phyloP scores from a whole-genome alignment of 35 echinoderm and acorn worm genomes.

The Anneissia japonica region DNA sequence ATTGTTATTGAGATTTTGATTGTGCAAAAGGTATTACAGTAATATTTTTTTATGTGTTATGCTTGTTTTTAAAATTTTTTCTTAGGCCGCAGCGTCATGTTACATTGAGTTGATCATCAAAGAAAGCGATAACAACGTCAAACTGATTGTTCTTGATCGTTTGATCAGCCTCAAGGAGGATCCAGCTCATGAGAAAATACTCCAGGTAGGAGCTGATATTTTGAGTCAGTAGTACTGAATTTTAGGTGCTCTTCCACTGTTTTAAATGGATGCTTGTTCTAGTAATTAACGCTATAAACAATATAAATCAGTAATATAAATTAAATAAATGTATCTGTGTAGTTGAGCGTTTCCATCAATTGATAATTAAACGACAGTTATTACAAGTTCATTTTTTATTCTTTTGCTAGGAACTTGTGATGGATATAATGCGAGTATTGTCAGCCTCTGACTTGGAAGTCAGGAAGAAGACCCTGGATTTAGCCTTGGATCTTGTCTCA shows the following conservation, averaged over 20 bases:
- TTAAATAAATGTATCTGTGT: too few species aligned
- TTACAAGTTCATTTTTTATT: too few species aligned
- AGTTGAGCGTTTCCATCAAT: too few species aligned
- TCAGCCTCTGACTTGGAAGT: slow-evolving; percentile 90
- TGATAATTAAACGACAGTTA: too few species aligned
- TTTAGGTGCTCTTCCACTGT: too few species aligned
- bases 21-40: too few species aligned
- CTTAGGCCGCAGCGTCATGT: slow-evolving; percentile 84
- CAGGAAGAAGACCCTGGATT: slow-evolving; percentile 79
- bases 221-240: too few species aligned
- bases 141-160: slow-evolving; percentile 87
- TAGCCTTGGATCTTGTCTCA: slow-evolving; percentile 84
- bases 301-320: too few species aligned
- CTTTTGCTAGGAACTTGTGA: slow-evolving; percentile 70
- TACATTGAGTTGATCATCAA: slow-evolving; percentile 99
- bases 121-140: slow-evolving; percentile 99
- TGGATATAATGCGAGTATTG: slow-evolving; percentile 92
- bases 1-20: too few species aligned
- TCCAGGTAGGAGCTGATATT: slow-evolving; percentile 78
- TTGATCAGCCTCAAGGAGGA: slow-evolving; percentile 74
- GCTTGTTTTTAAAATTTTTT: neutral
- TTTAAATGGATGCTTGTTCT: too few species aligned
- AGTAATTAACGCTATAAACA: too few species aligned
- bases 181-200: slow-evolving; percentile 83
- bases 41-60: neutral